Base-by-base conservation (phyloP, 2,113 vertebrate species). In the Aythya baeri region DNA sequence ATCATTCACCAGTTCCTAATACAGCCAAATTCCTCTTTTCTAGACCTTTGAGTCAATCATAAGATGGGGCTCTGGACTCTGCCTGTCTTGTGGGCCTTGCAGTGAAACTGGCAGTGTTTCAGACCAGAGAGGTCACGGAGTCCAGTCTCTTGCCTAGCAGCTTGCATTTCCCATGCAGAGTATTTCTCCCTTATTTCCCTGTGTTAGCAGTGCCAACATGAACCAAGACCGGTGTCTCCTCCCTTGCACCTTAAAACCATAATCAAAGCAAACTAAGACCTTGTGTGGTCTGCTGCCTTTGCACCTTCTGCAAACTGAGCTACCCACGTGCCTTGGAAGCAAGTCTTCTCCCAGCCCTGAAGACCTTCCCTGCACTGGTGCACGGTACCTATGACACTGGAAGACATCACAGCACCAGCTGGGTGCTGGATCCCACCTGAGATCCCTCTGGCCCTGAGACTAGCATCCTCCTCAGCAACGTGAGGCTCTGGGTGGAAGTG, bases 181-280 rank as follows among this genome's bases (percentile, higher is more conserved):
- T 49, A 17, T 36, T 84, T 89, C 16, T 89, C 11, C 74, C 55
- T 31, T 9, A 9, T 8, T 62, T 63, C 21, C n/a, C 32, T 18
- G 6, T 11, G 4, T 20, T 9, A 8, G 9, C 63, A 16, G 12
- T 36, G 50, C 22, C 52, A 87, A 22, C 17, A 62, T 0, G 1
- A 27, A 62, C 5, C 41, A 54, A 62, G 34, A 70, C 4, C 8
- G 66, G 26, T 17, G 23, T 23, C 3, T 77, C 14, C 11, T 86
- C 73, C n/a, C 12, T 44, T 62, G 73, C 7, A 66, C 27, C 26
- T 80, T 7, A 27, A 58, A 74, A 41, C 25, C 32, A 9, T 17
- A 65, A 91, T 13, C n/a, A 62, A 87, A 87, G 15, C 7, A 86
- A 81, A 32, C 3, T 6, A 66, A 81, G 58, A 74, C 8, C 9